These are phyloP conservation scores for Zygogramma bicolorata DNA, from an alignment of 2,888 invertebrate species.

Conservation along the genomic window DNA sequence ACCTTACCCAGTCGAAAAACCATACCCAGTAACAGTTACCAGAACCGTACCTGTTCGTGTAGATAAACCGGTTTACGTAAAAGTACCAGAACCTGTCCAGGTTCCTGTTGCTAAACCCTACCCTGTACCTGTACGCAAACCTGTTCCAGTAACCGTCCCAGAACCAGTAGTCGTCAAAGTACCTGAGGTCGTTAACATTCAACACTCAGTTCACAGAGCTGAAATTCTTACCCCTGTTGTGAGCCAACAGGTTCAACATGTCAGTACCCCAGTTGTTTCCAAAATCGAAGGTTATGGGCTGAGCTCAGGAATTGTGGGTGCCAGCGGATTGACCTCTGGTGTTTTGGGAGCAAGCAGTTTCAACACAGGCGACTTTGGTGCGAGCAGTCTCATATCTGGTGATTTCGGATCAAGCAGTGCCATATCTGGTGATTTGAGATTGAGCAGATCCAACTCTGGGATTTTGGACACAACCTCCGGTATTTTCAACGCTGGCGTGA, in stretches of 20 bases:
- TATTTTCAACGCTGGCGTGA: slow-evolving; percentile 5
- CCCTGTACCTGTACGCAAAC: too few relatives aligned
- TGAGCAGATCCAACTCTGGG: not conserved
- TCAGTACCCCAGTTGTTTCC: slow-evolving; percentile 16
- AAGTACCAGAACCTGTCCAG: slow-evolving; percentile 52
- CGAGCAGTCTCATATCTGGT: not conserved
- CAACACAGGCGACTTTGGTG: not conserved
- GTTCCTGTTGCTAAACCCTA: slow-evolving; percentile 52
- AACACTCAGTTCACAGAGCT: slow-evolving; percentile 23
- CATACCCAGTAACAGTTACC: slow-evolving; percentile 54
- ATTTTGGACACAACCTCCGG: not conserved
- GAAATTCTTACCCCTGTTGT: slow-evolving; percentile 6
- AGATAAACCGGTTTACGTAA: slow-evolving; percentile 52
- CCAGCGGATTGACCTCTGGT: not conserved
- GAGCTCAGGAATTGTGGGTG: not conserved
- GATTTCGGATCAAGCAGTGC: not conserved
- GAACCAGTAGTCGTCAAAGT: slow-evolving; percentile 53
- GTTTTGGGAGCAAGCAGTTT: not conserved
- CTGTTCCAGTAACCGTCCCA: slow-evolving; percentile 42
- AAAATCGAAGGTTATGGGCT: not conserved
- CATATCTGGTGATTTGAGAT: not conserved
- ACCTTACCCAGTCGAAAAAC: slow-evolving; percentile 55
- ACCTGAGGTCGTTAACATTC: slow-evolving; percentile 44
- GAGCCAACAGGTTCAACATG: not conserved
- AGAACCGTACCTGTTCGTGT: slow-evolving; percentile 53